phyloP scores from a whole-genome alignment of 2,113 vertebrate genomes.

The Muntiacus reevesi region DNA sequence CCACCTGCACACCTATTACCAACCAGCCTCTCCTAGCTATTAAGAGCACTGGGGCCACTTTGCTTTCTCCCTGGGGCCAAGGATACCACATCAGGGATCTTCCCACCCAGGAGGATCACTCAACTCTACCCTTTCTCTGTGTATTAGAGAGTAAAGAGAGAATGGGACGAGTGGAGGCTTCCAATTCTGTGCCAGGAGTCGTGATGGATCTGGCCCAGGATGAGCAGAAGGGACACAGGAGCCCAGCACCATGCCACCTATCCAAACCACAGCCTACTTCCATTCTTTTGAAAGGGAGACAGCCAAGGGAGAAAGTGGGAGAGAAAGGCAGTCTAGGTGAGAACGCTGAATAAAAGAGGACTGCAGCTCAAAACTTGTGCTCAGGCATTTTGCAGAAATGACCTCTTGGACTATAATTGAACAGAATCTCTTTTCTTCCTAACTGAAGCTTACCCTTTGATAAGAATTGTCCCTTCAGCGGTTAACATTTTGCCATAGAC shows the following conservation, averaged over 20 bases:
- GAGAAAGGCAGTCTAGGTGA: background rate
- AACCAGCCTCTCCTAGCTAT: background rate
- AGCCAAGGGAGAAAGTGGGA: background rate
- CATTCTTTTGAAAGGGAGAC: background rate
- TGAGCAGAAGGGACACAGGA: background rate
- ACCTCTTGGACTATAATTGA: background rate
- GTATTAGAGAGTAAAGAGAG: background rate
- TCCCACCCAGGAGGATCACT: background rate
- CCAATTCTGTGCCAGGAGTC: background rate
- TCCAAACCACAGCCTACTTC: background rate
- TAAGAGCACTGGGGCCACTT: background rate
- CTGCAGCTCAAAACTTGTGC: background rate
- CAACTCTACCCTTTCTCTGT: background rate
- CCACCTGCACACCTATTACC: background rate
- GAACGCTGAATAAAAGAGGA: background rate
- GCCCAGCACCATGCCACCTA: background rate
- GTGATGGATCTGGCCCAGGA: background rate
- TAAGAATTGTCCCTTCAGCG: background rate
- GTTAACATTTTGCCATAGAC: background rate
- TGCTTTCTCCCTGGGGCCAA: background rate
- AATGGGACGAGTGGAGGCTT: background rate
- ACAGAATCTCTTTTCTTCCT: background rate
- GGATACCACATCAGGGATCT: background rate
- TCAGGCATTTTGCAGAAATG: background rate
- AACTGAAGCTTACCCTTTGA: background rate